These are phyloP conservation scores for Lysandra coridon DNA, from an alignment of 2,888 invertebrate genomes.

Conservation along the genomic window DNA sequence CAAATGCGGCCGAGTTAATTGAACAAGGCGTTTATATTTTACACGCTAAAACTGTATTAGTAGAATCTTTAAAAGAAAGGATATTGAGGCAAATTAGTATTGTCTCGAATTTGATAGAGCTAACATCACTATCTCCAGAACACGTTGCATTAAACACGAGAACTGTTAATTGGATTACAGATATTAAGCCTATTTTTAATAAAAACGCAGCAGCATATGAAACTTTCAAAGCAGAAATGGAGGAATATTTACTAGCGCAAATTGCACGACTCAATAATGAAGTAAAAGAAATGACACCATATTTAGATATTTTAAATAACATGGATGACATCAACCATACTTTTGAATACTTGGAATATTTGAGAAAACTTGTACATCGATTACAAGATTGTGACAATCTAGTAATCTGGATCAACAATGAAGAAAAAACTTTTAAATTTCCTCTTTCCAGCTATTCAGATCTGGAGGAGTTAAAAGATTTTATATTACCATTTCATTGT, in stretches of 20 bases:
- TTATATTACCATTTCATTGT: slow-evolving; percentile 85
- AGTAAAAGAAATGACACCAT: slow-evolving; percentile 86
- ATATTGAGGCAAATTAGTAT: slow-evolving; percentile 84
- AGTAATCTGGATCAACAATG: slow-evolving; percentile 93
- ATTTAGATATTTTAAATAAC: slow-evolving; percentile 88
- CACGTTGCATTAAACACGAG: slow-evolving; percentile 90
- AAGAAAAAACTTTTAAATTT: slow-evolving; percentile 92
- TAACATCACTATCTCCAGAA: slow-evolving; percentile 85
- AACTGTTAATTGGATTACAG: slow-evolving; percentile 90
- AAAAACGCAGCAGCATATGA: slow-evolving; percentile 90
- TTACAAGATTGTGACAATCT: slow-evolving; percentile 87
- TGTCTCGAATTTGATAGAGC: slow-evolving; percentile 86
- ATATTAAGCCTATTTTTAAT: slow-evolving; percentile 90
- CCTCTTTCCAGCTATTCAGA: slow-evolving; percentile 87
- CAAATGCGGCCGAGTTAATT: slow-evolving; percentile 89
- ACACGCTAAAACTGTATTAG: slow-evolving; percentile 85
- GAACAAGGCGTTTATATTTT: slow-evolving; percentile 91
- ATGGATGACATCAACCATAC: slow-evolving; percentile 91
- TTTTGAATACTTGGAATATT: slow-evolving; percentile 87
- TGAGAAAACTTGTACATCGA: slow-evolving; percentile 87
- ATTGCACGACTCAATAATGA: slow-evolving; percentile 86
- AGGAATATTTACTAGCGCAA: slow-evolving; percentile 86
- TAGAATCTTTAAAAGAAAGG: slow-evolving; percentile 84
- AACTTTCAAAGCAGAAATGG: slow-evolving; percentile 90
- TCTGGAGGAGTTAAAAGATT: slow-evolving; percentile 87